phyloP scores from a whole-genome alignment of 2,888 invertebrate species.

The Pinctada fucata region DNA sequence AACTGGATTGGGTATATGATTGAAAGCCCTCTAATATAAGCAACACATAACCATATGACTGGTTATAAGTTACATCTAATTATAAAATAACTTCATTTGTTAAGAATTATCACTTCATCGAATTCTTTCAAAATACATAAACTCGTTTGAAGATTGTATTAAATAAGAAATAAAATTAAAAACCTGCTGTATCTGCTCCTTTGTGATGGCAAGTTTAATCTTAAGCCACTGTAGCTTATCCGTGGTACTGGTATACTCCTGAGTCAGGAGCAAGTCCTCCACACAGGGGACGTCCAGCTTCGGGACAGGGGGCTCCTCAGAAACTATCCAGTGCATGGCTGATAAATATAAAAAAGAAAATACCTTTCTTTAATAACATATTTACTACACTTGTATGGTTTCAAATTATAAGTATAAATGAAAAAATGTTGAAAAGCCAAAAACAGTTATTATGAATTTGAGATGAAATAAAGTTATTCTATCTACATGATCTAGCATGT shows the following conservation, averaged over 20 bases:
- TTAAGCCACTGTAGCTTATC: background rate
- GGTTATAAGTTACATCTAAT: background rate
- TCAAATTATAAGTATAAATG: too few species aligned
- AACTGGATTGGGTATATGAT: background rate
- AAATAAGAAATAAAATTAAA: background rate
- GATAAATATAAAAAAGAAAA: conserved; percentile 4
- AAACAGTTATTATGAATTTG: too few species aligned
- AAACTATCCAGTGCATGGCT: conserved; percentile 25
- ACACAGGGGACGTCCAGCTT: background rate
- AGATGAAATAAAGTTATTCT: too few species aligned
- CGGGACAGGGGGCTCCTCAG: conserved; percentile 8
- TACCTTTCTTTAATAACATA: too few species aligned
- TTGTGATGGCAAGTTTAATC: background rate
- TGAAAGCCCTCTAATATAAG: background rate
- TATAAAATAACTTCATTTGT: background rate
- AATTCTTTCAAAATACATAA: too few species aligned
- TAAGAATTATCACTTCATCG: too few species aligned
- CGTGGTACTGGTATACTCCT: background rate
- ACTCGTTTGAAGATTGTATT: background rate
- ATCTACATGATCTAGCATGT: too few species aligned
- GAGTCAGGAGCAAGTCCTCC: background rate
- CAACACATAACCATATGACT: background rate
- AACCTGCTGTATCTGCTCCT: conserved; percentile 1
- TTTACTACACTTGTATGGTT: too few species aligned
- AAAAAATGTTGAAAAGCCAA: too few species aligned